Base-by-base conservation (phyloP, 2,888 invertebrate genomes). In the Ypsolopha sequella region DNA sequence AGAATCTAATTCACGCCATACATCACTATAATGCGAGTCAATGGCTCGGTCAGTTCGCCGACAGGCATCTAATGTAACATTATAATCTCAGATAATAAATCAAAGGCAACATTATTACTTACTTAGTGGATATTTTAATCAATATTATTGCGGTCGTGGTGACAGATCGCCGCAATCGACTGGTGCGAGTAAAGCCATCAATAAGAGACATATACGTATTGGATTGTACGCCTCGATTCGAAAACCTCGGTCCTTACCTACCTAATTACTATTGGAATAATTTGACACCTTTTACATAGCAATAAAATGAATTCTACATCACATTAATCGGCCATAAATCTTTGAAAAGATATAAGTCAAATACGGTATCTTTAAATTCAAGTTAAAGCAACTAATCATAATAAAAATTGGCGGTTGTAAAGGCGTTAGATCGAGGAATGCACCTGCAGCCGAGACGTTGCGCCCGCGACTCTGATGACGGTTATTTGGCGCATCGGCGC, bases 101-200 rank as follows among this genome's bases (percentile, higher is more conserved):
- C 76, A 79, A 67, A 55, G 54, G 58, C 54, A 58, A 68, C 75
- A 71, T 71, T 74, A 77, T 71, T 73, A 69, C 67, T 70, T 74
- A 73, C 74, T 74, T 73, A 70, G 68, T 67, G 68, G 70, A 76
- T 72, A 68, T 72, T 77, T 76, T 76, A 79, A 80, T 80, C 77
- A 75, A 70, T 69, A 64, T 67, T 68, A 65, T 64, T 61, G 62
- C 61, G 56, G 56, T 54, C 54, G 55, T 59, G 68, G 65, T 77
- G 78, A 78, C 77, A 76, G 76, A 68, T 76, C 70, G 66, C 63
- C 58, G 60, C 64, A 64, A 65, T 66, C 65, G 60, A 55, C 55
- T 13, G 47, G 10, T 33, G 14, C 14, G 36, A 41, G 49, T 34
- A n/a, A n/a, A 39, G 24, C 34, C 11, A 49, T 49, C 49, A 49